These are phyloP conservation scores for Caenorhabditis sp. DNA, from an alignment of 2,888 invertebrate genomes.

Conservation along the genomic window DNA sequence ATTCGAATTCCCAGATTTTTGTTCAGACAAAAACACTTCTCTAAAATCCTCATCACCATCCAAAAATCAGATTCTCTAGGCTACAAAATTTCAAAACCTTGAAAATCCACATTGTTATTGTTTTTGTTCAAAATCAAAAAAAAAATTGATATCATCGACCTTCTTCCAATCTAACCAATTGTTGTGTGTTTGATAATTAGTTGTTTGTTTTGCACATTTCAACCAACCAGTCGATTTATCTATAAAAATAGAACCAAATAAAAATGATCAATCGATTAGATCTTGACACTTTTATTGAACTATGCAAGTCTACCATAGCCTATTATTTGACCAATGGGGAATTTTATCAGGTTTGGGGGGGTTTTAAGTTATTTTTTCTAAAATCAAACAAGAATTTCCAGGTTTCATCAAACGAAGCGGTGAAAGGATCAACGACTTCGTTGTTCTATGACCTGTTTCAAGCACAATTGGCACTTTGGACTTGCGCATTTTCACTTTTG, in stretches of 20 bases:
- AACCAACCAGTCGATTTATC: background rate
- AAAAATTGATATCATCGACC: too few species aligned
- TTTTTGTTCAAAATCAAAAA: too few species aligned
- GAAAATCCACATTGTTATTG: too few species aligned
- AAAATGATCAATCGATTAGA: slow-evolving; percentile 20
- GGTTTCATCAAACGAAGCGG: slow-evolving; percentile 50
- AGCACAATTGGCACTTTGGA: slow-evolving; percentile 69
- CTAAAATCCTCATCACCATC: too few species aligned
- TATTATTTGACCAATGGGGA: slow-evolving; percentile 12
- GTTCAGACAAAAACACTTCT: too few species aligned
- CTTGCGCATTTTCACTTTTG: slow-evolving; percentile 63
- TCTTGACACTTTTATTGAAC: slow-evolving; percentile 19
- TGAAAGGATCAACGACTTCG: slow-evolving; percentile 33
- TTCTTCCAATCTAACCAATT: too few species aligned
- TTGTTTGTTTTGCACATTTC: background rate
- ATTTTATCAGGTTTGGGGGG: background rate
- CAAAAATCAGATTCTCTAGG: too few species aligned
- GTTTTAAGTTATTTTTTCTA: background rate
- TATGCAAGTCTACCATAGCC: slow-evolving; percentile 21
- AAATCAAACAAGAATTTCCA: slow-evolving; percentile 29
- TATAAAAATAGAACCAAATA: too few species aligned
- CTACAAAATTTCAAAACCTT: too few species aligned
- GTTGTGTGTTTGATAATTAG: slow-evolving; percentile 6
- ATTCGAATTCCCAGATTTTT: too few species aligned
- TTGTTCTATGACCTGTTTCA: slow-evolving; percentile 58